Conservation (phyloP, 2,888 invertebrate species). For the Epicampocera succincta region DNA sequence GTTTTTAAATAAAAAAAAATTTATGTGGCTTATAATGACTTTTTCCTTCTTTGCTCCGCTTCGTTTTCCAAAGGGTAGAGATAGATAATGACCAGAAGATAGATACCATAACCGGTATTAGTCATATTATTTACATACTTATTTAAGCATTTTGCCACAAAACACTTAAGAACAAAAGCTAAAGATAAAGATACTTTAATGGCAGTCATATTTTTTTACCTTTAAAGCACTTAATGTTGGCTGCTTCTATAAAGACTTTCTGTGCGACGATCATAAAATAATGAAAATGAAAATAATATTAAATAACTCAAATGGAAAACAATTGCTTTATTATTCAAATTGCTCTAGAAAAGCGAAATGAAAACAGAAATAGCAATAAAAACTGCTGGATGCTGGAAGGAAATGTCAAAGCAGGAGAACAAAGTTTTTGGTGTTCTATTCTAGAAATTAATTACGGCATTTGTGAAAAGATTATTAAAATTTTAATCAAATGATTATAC, state of each 20-base stretch:
- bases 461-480: no score
- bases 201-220: not conserved
- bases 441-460: no score
- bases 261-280: constrained; percentile 10
- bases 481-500: no score
- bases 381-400: no score
- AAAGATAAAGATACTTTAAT: constrained; percentile 24
- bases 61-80: not conserved
- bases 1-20: constrained; percentile 4
- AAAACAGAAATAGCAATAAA: not conserved
- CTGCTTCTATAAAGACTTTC: not conserved
- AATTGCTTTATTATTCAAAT: constrained; percentile 45
- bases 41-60: constrained; percentile 1
- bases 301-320: not conserved
- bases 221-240: not conserved
- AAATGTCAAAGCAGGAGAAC: no score
- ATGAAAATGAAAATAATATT: constrained; percentile 46
- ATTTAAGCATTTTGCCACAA: constrained; percentile 37
- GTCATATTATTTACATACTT: constrained; percentile 18
- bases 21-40: constrained; percentile 16
- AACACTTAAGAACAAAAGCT: constrained; percentile 17
- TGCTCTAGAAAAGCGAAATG: not conserved
- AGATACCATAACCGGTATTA: constrained; percentile 51
- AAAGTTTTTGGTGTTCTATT: no score
- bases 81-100: constrained; percentile 27